Evolutionary conservation across 2,797 vertebrate genomes (phyloP).

Genomic region (Epinephelus awoara): DNA sequence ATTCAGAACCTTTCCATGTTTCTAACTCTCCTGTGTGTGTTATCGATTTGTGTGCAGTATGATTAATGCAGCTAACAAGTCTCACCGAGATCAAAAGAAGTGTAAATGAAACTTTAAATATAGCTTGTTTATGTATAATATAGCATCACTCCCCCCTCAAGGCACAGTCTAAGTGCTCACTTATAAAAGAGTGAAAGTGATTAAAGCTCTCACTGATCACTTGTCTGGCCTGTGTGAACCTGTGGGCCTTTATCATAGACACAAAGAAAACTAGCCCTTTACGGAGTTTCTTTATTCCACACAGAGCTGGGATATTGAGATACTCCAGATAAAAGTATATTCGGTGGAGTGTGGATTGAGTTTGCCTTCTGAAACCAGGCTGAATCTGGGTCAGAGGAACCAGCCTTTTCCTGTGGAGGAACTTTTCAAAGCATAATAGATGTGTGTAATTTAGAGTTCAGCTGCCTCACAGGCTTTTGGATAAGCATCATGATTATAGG

Average conservation of each 20-base stretch:
- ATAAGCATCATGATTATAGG: constrained; percentile 52
- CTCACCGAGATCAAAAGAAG: not conserved
- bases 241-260: not conserved
- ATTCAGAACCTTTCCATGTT: not conserved
- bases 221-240: not conserved
- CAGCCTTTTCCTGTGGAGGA: constrained; percentile 27
- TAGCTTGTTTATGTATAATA: constrained; percentile 5
- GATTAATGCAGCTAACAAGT: not conserved
- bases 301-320: constrained; percentile 17
- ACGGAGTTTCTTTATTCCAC: constrained; percentile 21
- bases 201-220: constrained; percentile 2
- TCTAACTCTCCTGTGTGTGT: not conserved
- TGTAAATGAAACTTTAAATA: constrained; percentile 7
- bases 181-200: constrained; percentile 6
- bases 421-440: constrained; percentile 29
- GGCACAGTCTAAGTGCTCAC: not conserved
- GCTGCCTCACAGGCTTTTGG: constrained; percentile 32
- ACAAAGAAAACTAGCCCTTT: constrained; percentile 11
- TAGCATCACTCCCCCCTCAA: not conserved
- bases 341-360: constrained; percentile 11
- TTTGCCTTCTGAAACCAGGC: constrained; percentile 18
- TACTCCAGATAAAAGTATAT: constrained; percentile 27
- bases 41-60: not conserved
- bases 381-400: constrained; percentile 63
- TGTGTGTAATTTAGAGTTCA: constrained; percentile 45